Base-by-base conservation (phyloP, 2,797 vertebrate species). In the Crenuchus spilurus region DNA sequence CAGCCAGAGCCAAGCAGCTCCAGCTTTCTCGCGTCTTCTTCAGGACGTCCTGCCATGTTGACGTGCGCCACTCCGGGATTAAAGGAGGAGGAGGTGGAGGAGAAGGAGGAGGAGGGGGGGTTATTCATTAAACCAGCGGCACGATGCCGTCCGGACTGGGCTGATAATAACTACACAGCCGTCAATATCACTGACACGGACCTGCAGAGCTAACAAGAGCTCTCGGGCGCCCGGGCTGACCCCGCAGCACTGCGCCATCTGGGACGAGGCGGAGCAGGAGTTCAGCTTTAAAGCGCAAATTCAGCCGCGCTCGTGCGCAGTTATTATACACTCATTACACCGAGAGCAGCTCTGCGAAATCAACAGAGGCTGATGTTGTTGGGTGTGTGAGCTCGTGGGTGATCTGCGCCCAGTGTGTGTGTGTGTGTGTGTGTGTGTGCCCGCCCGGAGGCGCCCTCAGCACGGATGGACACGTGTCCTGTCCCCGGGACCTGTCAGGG, bases 41-140 rank as follows among this genome's bases (percentile, higher is more conserved):
- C 57, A 82, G 62, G 70, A 77, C 78, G 76, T 83, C 52, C 71
- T 79, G 81, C 69, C 81, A 82, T 82, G 81, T 83, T 88, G 88
- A 90, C 87, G 85, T 87, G 82, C 85, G 87, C 85, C 85, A 89
- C 88, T 86, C 87, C 83, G 85, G 91, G 91, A 92, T 93, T 92
- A 93, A 85, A 86, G 84, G 6, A 6, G 10, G 11, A 7, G 44
- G 44, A 9, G 44, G n/a, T 9, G 1, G 48, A 9, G 7, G 48
- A n/a, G n/a, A n/a, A n/a, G 24, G 5, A 1, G 24, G 22, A 10
- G 22, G 24, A 1, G 22, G 5, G 33, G 37, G 33, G 89, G 90
- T 91, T 93, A 94, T 93, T 93, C 92, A 93, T 93, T 94, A 92
- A 88, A 92, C 81, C 85, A 87, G 85, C 87, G 88, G 86, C 87